Conservation (phyloP, 2,113 vertebrate genomes). For the Nothocercus nigrocapillus region DNA sequence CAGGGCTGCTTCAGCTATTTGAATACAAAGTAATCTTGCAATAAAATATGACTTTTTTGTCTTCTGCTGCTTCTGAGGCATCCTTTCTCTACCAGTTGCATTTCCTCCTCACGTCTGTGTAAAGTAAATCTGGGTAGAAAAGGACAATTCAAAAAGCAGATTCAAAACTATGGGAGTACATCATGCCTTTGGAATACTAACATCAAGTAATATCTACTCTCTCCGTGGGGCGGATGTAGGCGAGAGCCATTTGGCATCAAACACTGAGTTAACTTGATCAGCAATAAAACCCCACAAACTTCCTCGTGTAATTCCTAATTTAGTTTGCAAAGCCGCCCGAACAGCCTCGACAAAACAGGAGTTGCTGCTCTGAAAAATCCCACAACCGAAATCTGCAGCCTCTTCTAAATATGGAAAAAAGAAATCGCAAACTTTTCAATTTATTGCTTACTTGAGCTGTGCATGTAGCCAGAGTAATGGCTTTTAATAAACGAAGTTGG, state of each 20-base stretch:
- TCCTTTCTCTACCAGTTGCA: not conserved
- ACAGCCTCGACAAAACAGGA: not conserved
- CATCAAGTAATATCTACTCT: conserved; percentile 24
- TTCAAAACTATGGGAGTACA: not conserved
- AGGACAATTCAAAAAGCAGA: not conserved
- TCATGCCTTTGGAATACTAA: conserved; percentile 25
- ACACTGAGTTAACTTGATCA: conserved; percentile 40
- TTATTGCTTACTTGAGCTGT: conserved; percentile 74
- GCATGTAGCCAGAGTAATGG: conserved; percentile 59
- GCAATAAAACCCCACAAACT: conserved; percentile 23
- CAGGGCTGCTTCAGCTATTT: conserved; percentile 32
- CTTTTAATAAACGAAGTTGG: conserved; percentile 71
- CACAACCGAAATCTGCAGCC: conserved; percentile 30
- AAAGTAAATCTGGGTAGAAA: not conserved
- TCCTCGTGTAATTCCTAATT: conserved; percentile 43
- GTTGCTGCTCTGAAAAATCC: conserved; percentile 46
- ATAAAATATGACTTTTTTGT: conserved; percentile 7
- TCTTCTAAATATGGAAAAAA: conserved; percentile 52
- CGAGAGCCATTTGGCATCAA: not conserved
- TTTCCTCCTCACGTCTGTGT: conserved; percentile 1
- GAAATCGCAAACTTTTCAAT: conserved; percentile 49
- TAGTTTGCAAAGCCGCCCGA: conserved; percentile 61
- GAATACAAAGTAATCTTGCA: conserved; percentile 33
- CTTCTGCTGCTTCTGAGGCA: not conserved
- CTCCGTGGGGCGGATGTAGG: conserved; percentile 19